These are phyloP conservation scores for Oxygymnocypris stewartii DNA, from an alignment of 2,113 vertebrate species.

Conservation along the genomic window DNA sequence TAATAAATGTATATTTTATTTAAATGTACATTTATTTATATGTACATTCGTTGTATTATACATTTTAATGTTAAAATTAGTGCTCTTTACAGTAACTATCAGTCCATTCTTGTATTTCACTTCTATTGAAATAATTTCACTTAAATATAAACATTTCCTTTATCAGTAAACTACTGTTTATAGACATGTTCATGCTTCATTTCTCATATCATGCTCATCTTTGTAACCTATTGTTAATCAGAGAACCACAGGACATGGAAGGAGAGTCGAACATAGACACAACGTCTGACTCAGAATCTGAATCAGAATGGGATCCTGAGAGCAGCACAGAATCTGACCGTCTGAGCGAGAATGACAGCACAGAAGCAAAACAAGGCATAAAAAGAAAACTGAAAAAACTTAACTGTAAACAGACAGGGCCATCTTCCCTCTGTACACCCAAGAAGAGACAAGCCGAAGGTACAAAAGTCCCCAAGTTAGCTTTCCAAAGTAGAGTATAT, in stretches of 20 bases:
- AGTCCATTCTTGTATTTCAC: not conserved
- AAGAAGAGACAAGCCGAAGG: not conserved
- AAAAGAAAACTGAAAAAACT: not conserved
- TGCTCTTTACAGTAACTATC: not conserved
- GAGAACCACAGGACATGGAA: not conserved
- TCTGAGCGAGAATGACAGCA: not conserved
- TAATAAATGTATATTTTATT: not conserved
- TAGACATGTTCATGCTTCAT: not conserved
- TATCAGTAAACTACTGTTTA: not conserved
- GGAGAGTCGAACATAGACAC: not conserved
- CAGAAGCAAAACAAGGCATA: not conserved
- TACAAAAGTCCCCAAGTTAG: not conserved
- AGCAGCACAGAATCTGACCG: slow-evolving; percentile 6
- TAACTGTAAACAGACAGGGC: not conserved
- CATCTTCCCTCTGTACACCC: not conserved
- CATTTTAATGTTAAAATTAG: not conserved
- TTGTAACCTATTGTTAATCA: not conserved
- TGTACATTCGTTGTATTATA: too few relatives aligned
- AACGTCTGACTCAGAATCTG: not conserved
- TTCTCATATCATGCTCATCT: not conserved
- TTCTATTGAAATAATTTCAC: not conserved
- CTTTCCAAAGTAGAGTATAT: not conserved
- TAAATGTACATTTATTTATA: too few relatives aligned
- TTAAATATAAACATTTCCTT: not conserved
- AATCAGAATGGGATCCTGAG: not conserved